These are phyloP conservation scores for Sporophila hypoxantha DNA, from an alignment of 2,113 vertebrate species.

Conservation along the genomic window DNA sequence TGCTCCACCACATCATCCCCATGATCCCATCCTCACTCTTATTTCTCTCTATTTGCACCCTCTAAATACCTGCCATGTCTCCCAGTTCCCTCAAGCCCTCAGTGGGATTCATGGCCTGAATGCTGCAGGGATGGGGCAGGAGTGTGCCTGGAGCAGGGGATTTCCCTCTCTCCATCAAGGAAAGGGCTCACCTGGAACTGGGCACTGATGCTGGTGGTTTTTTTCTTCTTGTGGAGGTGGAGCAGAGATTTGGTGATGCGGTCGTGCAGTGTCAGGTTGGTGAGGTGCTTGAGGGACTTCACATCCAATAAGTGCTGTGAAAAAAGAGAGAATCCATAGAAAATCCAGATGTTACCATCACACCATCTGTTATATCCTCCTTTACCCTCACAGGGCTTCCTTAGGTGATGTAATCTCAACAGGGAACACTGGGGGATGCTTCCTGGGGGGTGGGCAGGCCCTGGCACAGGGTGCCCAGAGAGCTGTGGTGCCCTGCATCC, in stretches of 20 bases:
- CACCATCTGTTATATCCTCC: neutral
- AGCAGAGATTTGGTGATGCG: conserved; percentile 97
- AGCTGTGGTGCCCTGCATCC: neutral
- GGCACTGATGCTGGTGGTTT: conserved; percentile 95
- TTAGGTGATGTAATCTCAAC: neutral
- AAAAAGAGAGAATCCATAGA: neutral
- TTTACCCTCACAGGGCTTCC: neutral
- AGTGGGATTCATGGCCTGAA: neutral
- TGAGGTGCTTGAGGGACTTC: conserved; percentile 93
- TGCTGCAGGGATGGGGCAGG: neutral
- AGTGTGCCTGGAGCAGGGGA: neutral
- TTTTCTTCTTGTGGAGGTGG: conserved; percentile 98
- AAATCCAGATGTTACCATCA: neutral
- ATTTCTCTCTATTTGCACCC: neutral
- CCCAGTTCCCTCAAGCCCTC: neutral
- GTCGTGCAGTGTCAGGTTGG: conserved; percentile 89
- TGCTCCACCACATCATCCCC: neutral
- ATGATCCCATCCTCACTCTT: fast-evolving
- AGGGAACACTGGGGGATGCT: neutral
- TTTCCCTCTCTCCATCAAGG: neutral
- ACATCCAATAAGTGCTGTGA: conserved; percentile 90
- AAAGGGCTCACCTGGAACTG: conserved; percentile 88
- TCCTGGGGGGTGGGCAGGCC: fast-evolving
- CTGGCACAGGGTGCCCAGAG: neutral
- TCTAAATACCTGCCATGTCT: neutral